Evolutionary conservation across 1,140 invertebrate species (phyloP).

Genomic region (Sinonovacula constricta): DNA sequence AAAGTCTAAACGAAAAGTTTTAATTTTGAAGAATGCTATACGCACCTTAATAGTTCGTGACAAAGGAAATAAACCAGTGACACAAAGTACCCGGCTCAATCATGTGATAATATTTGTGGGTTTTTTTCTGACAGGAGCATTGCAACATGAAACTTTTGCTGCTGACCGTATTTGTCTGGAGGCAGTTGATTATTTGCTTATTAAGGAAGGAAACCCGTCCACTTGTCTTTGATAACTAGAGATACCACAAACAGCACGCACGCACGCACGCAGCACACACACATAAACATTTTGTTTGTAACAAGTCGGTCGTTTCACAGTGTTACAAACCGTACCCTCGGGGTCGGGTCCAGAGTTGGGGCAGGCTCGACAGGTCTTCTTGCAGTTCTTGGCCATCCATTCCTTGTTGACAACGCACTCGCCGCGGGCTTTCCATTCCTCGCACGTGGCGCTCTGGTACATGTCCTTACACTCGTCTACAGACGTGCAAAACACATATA

Average conservation of each 20-base stretch:
- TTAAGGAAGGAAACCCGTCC: too few species aligned
- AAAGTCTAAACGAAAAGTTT: not conserved
- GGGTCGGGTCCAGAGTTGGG: constrained; percentile 30
- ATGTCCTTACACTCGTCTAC: constrained; percentile 60
- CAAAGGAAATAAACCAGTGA: not conserved
- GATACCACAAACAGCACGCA: too few species aligned
- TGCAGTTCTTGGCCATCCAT: constrained; percentile 70
- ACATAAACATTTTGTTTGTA: too few species aligned
- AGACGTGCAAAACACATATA: not conserved
- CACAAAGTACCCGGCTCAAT: too few species aligned
- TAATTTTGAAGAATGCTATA: not conserved
- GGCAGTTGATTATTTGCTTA: too few species aligned
- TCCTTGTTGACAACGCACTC: constrained; percentile 65
- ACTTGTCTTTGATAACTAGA: not conserved
- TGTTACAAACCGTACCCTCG: too few species aligned
- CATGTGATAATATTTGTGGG: too few species aligned
- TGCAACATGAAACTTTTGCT: too few species aligned
- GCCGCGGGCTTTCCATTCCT: constrained; percentile 59
- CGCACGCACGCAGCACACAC: too few species aligned
- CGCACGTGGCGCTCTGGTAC: constrained; percentile 57
- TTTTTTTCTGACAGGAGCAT: too few species aligned
- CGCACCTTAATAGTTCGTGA: not conserved
- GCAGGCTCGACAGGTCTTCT: constrained; percentile 63
- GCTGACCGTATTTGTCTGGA: too few species aligned
- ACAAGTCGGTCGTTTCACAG: too few species aligned